phyloP scores from a whole-genome alignment of 2,797 vertebrate genomes.

The Atherinosoma microstoma region DNA sequence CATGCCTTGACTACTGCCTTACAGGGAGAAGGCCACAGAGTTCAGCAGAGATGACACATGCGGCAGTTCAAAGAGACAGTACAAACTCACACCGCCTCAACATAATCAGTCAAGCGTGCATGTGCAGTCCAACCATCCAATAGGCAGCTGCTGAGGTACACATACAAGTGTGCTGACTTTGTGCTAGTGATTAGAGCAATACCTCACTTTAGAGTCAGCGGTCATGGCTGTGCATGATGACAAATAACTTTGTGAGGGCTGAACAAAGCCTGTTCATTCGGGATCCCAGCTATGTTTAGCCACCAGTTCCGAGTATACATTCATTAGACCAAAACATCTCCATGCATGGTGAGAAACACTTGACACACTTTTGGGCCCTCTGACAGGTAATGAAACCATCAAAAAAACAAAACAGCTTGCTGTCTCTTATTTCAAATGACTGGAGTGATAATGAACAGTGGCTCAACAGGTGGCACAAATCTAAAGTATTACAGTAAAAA shows the following conservation, averaged over 20 bases:
- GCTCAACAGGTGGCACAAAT: constrained; percentile 9
- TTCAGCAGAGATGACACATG: constrained; percentile 49
- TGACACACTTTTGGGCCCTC: constrained; percentile 29
- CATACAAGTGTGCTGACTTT: constrained; percentile 43
- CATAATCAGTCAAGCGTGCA: constrained; percentile 48
- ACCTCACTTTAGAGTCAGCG: constrained; percentile 45
- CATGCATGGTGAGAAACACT: constrained; percentile 42
- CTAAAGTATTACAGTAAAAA: background rate
- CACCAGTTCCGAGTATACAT: constrained; percentile 21
- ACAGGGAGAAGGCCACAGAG: constrained; percentile 50
- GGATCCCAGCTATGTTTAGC: constrained; percentile 58
- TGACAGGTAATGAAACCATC: constrained; percentile 25
- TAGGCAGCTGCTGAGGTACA: constrained; percentile 60
- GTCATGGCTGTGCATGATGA: constrained; percentile 37
- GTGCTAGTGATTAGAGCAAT: constrained; percentile 60
- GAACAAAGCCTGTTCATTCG: constrained; percentile 53
- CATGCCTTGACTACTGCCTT: constrained; percentile 52
- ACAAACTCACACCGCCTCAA: constrained; percentile 40
- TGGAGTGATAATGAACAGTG: constrained; percentile 12
- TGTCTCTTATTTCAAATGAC: constrained; percentile 20
- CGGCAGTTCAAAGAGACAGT: constrained; percentile 29
- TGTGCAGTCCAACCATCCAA: constrained; percentile 34
- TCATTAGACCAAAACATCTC: constrained; percentile 48
- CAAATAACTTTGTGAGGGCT: constrained; percentile 48
- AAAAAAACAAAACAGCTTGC: constrained; percentile 3